Percentiles rank a stretch among this genome's conserved stretches.
Evolutionary conservation across 1,140 invertebrate genomes (phyloP).

Genomic region (Leptonema lineaticorne): DNA sequence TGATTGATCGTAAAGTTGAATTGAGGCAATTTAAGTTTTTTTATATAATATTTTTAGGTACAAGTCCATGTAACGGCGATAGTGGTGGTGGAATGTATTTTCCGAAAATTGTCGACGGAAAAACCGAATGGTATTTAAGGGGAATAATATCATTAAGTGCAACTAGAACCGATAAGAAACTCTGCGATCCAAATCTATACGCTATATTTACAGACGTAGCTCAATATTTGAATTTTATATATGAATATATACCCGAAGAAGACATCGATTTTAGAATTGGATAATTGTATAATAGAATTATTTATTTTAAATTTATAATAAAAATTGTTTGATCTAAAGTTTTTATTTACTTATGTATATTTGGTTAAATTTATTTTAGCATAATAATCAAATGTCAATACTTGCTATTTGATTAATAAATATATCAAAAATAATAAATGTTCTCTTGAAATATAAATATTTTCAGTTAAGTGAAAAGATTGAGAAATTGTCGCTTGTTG

Average conservation of each 20-base stretch:
- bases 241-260: neutral
- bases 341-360: too few relatives aligned
- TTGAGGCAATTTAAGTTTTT: too few relatives aligned
- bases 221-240: constrained; percentile 35
- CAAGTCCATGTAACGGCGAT: constrained; percentile 46
- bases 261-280: neutral
- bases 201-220: constrained; percentile 46
- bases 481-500: too few relatives aligned
- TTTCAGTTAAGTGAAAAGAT: too few relatives aligned
- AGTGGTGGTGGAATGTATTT: constrained; percentile 46
- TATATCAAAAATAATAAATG: too few relatives aligned
- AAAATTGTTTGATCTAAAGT: too few relatives aligned
- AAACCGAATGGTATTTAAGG: constrained; percentile 42
- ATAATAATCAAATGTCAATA: too few relatives aligned
- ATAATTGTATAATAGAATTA: neutral
- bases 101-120: constrained; percentile 9
- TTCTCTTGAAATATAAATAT: too few relatives aligned
- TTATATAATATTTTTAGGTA: constrained; percentile 28
- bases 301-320: neutral
- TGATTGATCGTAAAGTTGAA: too few relatives aligned
- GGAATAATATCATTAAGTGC: constrained; percentile 46
- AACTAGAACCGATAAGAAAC: constrained; percentile 27
- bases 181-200: constrained; percentile 45
- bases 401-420: too few relatives aligned
- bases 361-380: too few relatives aligned